Evolutionary conservation across 2,888 invertebrate species (phyloP), one percentile per base, ranked within the genome.

Genomic region (Salpingus planirostris): DNA sequence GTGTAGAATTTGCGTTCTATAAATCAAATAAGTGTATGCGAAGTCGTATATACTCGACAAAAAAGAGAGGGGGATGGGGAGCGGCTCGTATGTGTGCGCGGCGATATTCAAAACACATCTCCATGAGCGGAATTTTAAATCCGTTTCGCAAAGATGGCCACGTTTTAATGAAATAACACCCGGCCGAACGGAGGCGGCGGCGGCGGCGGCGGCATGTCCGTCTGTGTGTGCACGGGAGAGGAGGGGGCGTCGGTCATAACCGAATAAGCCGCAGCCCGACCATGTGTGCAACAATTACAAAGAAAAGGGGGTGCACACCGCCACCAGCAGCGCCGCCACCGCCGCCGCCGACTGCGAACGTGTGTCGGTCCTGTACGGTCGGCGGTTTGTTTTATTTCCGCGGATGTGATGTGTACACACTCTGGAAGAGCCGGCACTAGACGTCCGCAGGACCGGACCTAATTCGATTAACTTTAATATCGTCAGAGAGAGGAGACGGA

Each of bases 21-120:
- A 61, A 61, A 61, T 61, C 60, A 61, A 60, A 61, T 59, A 60
- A 60, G 59, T 58, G 57, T 57, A 57, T 57, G 57, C 56, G 44
- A 57, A 59, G 57, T 59, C 55, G 55, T 48, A 48, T 41, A 44
- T n/a, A n/a, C n/a, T n/a, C n/a, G n/a, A n/a, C n/a, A n/a, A n/a
- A n/a, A n/a, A n/a, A n/a, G n/a, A n/a, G n/a, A n/a, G n/a, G n/a
- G n/a, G n/a, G n/a, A n/a, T n/a, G n/a, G n/a, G n/a, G n/a, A n/a
- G n/a, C n/a, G n/a, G n/a, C 45, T 50, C 56, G 33, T 29, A 23
- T 32, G 37, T 23, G 24, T 32, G 21, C 26, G 13, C 33, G 38
- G 54, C 55, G 55, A 60, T 61, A 60, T 60, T 59, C 60, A 56
- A 55, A 59, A 57, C 55, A 54, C 59, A 54, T 54, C 55, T 50